These are phyloP conservation scores for Porites evermanni DNA, from an alignment of 92 coral and sea anemone species.

Conservation along the genomic window DNA sequence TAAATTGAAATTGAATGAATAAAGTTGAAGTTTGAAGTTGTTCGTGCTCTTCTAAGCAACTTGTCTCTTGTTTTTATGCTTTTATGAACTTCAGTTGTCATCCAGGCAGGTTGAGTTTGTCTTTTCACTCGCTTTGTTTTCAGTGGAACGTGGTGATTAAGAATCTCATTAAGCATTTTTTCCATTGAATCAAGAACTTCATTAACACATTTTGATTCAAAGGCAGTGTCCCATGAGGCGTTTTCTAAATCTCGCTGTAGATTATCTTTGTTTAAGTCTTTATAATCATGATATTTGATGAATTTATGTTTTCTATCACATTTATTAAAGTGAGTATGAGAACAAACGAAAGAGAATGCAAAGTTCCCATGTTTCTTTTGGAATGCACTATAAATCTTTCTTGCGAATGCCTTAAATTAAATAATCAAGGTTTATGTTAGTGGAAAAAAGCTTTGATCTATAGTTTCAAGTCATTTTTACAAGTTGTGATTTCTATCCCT, in stretches of 20 bases:
- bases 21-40: no score
- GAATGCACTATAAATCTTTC: background rate
- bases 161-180: background rate
- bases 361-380: no score
- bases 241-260: background rate
- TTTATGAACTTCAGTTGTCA: slow-evolving; percentile 17
- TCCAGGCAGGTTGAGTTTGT: slow-evolving; percentile 42
- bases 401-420: no score
- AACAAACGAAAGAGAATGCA: no score
- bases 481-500: no score
- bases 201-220: background rate
- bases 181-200: background rate
- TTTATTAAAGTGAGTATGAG: slow-evolving; percentile 24
- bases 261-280: background rate
- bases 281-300: slow-evolving; percentile 45
- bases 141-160: background rate
- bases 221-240: background rate
- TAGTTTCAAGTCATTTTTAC: no score
- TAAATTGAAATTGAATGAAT: no score
- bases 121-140: slow-evolving; percentile 52
- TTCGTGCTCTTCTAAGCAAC: background rate
- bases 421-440: no score
- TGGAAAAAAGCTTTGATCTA: no score
- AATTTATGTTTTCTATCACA: slow-evolving; percentile 16
- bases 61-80: slow-evolving; percentile 41